phyloP scores from a whole-genome alignment of 2,888 invertebrate genomes.

The Xestia c-nigrum region DNA sequence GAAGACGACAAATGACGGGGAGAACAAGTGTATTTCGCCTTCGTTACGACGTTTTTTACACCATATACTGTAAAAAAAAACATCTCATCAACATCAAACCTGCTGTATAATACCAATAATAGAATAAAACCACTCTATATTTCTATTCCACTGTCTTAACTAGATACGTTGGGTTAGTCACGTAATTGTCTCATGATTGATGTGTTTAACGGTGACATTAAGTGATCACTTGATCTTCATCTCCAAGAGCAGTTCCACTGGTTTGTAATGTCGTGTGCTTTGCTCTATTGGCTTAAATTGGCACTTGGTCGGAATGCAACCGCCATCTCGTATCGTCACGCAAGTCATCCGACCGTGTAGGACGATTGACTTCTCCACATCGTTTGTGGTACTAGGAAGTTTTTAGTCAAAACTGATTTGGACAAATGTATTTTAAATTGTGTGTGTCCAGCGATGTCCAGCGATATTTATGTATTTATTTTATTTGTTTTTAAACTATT shows the following conservation, averaged over 20 bases:
- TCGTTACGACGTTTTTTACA: too few relatives aligned
- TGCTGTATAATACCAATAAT: too few relatives aligned
- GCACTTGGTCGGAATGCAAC: constrained; percentile 51
- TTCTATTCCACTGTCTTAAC: background rate
- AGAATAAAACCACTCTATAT: background rate
- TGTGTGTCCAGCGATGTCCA: too few relatives aligned
- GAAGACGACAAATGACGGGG: too few relatives aligned
- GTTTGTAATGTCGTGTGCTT: constrained; percentile 21
- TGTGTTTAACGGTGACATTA: constrained; percentile 29
- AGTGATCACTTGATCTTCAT: constrained; percentile 49
- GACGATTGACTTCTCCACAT: background rate
- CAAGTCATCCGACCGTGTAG: constrained; percentile 2
- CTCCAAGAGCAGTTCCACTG: constrained; percentile 8
- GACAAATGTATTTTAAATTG: background rate
- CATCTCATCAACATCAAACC: background rate
- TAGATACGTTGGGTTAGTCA: constrained; percentile 11
- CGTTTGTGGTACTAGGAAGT: background rate
- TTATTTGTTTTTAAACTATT: background rate
- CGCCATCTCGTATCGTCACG: constrained; percentile 39
- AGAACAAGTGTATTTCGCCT: too few relatives aligned
- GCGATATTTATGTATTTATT: too few relatives aligned
- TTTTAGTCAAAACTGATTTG: background rate
- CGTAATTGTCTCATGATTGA: constrained; percentile 43
- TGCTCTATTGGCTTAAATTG: constrained; percentile 53
- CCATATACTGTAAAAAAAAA: too few relatives aligned